Conservation (phyloP, 2,113 vertebrate genomes). For the Lepus europaeus region DNA sequence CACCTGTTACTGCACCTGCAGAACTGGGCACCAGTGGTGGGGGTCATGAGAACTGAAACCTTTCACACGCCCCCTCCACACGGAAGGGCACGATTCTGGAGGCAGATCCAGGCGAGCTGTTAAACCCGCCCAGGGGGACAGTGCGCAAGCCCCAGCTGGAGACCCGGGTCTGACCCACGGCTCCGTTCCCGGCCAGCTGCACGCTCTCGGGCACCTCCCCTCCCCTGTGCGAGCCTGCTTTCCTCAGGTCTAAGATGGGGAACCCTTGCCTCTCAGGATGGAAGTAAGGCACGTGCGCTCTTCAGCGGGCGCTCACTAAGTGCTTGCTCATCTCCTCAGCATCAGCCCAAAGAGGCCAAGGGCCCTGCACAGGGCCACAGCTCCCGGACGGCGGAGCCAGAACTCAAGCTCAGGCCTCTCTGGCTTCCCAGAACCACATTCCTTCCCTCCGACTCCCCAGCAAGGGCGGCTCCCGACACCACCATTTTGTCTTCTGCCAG, state of each 20-base stretch:
- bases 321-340: neutral
- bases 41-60: neutral
- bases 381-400: neutral
- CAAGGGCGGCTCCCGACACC: conserved; percentile 75
- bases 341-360: neutral
- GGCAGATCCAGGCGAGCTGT: neutral
- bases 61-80: neutral
- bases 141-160: too few species aligned
- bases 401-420: conserved; percentile 44
- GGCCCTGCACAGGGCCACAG: neutral
- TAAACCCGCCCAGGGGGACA: too few species aligned
- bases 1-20: neutral
- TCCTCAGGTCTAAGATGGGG: neutral
- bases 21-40: neutral
- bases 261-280: neutral
- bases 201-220: neutral
- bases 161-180: accelerated
- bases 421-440: conserved; percentile 63
- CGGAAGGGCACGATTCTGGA: neutral
- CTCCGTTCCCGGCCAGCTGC: neutral
- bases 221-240: neutral
- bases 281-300: neutral
- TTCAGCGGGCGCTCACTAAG: neutral
- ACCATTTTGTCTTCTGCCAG: conserved; percentile 82
- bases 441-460: conserved; percentile 56